These are phyloP conservation scores for Beris morrisii DNA, from an alignment of 2,888 invertebrate genomes.

Conservation along the genomic window DNA sequence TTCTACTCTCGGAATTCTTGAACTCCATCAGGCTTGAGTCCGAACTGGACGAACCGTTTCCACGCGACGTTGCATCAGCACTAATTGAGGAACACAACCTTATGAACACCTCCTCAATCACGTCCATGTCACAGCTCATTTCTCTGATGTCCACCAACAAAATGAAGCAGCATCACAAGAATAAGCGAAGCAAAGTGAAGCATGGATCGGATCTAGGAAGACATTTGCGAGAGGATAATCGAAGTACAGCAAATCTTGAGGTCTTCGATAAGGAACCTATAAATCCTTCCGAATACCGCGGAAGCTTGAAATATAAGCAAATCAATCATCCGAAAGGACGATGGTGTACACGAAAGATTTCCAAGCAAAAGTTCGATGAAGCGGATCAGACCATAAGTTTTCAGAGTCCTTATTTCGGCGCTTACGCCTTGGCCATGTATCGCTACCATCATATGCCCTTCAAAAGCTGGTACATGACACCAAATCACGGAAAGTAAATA, in stretches of 20 bases:
- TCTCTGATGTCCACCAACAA: not conserved
- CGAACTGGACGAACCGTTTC: not conserved
- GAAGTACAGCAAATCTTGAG: not conserved
- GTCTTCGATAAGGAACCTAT: not conserved
- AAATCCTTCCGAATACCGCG: not conserved
- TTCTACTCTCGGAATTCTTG: slow-evolving; percentile 16
- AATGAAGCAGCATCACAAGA: not conserved
- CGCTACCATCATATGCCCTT: slow-evolving; percentile 13
- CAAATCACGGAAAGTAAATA: not conserved
- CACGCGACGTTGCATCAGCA: not conserved
- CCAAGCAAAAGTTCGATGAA: slow-evolving; percentile 3
- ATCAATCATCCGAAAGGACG: not conserved
- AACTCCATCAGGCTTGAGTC: not conserved
- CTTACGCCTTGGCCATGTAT: slow-evolving; percentile 1
- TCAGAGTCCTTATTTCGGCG: slow-evolving; percentile 14
- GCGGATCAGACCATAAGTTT: not conserved
- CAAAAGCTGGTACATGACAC: slow-evolving; percentile 11
- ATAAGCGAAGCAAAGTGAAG: not conserved
- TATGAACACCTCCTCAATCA: not conserved
- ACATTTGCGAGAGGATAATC: not conserved
- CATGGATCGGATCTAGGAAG: not conserved
- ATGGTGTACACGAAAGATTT: slow-evolving; percentile 7
- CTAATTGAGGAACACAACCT: not conserved
- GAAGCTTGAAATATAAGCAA: not conserved
- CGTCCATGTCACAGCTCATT: not conserved